Evolutionary conservation across 1,140 invertebrate genomes (phyloP).

Genomic region (Limonius californicus): DNA sequence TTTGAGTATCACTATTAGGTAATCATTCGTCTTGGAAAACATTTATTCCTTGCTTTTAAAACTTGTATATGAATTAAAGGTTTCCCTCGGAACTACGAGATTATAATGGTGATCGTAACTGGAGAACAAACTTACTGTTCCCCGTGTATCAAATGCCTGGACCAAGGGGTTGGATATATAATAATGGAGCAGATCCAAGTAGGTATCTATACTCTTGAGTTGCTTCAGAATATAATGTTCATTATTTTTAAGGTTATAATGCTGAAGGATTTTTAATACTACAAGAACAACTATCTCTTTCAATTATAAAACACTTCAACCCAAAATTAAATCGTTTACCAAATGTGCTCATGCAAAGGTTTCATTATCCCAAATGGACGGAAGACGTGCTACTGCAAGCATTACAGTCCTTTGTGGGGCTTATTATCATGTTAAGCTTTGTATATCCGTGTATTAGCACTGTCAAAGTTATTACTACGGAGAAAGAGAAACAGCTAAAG

Average conservation of each 20-base stretch:
- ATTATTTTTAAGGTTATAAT: slow-evolving; percentile 56
- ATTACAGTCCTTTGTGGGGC: slow-evolving; percentile 66
- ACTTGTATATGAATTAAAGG: neutral
- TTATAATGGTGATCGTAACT: neutral
- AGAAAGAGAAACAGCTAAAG: slow-evolving; percentile 64
- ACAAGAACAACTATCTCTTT: slow-evolving; percentile 58
- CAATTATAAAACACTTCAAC: slow-evolving; percentile 14
- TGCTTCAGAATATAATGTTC: neutral
- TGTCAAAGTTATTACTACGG: slow-evolving; percentile 62
- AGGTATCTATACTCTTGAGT: neutral
- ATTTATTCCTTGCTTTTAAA: too few relatives aligned
- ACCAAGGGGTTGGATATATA: neutral
- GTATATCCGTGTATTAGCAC: slow-evolving; percentile 75
- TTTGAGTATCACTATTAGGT: neutral
- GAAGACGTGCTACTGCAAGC: slow-evolving; percentile 66
- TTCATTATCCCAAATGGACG: slow-evolving; percentile 71
- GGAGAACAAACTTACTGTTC: slow-evolving; percentile 17
- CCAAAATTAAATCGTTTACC: slow-evolving; percentile 52
- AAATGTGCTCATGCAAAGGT: slow-evolving; percentile 56
- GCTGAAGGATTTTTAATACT: slow-evolving; percentile 66
- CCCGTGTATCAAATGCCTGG: slow-evolving; percentile 18
- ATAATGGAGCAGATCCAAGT: slow-evolving; percentile 16
- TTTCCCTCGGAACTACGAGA: slow-evolving; percentile 16
- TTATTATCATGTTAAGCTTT: slow-evolving; percentile 74
- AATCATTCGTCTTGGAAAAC: too few relatives aligned